Percentiles rank a stretch among this genome's conserved stretches.
Conservation (phyloP, 92 coral and sea anemone genomes). For the Nematostella vectensis region DNA sequence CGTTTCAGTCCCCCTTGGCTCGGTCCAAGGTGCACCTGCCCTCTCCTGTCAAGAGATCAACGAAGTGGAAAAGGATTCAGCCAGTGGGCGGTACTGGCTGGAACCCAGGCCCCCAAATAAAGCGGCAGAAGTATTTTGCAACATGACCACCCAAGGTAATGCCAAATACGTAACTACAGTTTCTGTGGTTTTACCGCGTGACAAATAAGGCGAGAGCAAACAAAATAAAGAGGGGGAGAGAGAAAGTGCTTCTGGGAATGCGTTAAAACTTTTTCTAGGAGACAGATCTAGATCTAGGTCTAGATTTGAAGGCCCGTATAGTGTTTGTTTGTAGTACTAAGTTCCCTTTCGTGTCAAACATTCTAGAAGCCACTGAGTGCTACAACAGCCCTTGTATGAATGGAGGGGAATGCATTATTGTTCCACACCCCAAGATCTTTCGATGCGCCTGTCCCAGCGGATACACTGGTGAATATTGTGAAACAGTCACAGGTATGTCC, state of each 20-base stretch:
- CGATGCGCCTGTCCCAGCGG: neutral
- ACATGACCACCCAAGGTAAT: neutral
- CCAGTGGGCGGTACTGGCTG: neutral
- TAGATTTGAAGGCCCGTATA: no score
- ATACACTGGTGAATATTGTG: neutral
- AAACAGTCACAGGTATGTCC: neutral
- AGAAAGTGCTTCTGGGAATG: neutral
- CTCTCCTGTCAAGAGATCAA: neutral
- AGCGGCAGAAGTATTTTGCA: neutral
- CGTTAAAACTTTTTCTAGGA: no score
- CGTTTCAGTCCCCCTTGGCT: neutral
- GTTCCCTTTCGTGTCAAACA: no score
- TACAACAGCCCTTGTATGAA: neutral
- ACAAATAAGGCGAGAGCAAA: no score
- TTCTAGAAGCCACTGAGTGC: no score
- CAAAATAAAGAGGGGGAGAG: no score
- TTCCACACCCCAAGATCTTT: no score
- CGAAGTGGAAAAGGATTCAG: neutral
- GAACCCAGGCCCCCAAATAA: neutral
- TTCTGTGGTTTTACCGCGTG: no score
- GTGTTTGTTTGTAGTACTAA: no score
- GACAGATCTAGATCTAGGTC: no score
- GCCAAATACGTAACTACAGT: no score
- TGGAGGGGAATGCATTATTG: neutral
- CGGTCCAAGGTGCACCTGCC: neutral